Percentiles rank a stretch among this genome's conserved stretches.
phyloP scores from a whole-genome alignment of 2,888 invertebrate species.

The Diloba caeruleocephala region DNA sequence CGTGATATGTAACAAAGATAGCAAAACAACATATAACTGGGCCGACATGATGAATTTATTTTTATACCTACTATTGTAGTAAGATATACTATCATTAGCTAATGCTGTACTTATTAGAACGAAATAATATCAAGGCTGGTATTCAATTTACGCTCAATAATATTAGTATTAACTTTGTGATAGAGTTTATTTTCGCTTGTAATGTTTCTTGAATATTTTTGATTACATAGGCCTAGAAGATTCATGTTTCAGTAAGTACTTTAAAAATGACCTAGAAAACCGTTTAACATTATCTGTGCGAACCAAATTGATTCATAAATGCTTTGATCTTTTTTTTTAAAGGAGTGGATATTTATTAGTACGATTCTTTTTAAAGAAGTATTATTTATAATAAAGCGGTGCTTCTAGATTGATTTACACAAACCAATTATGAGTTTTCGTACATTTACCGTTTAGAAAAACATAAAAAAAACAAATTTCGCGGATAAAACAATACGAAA shows the following conservation, averaged over 20 bases:
- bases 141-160: conserved; percentile 43
- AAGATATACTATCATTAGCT: conserved; percentile 33
- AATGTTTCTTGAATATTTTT: conserved; percentile 15
- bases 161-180: not conserved
- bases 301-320: conserved; percentile 27
- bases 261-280: conserved; percentile 40
- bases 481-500: too few relatives aligned
- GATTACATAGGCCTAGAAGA: conserved; percentile 29
- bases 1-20: too few relatives aligned
- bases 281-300: conserved; percentile 30
- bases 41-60: conserved; percentile 10
- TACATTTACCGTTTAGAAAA: too few relatives aligned
- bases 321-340: conserved; percentile 47
- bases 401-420: too few relatives aligned
- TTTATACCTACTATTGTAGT: not conserved
- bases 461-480: too few relatives aligned
- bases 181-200: not conserved
- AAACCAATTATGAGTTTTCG: too few relatives aligned
- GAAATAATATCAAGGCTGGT: conserved; percentile 34
- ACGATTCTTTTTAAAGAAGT: conserved; percentile 19
- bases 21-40: conserved; percentile 26
- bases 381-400: conserved; percentile 18
- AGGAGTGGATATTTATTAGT: conserved; percentile 30
- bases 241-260: conserved; percentile 32
- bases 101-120: conserved; percentile 10